Conservation (phyloP, 2,888 invertebrate genomes). For the Anoplius nigerrimus region DNA sequence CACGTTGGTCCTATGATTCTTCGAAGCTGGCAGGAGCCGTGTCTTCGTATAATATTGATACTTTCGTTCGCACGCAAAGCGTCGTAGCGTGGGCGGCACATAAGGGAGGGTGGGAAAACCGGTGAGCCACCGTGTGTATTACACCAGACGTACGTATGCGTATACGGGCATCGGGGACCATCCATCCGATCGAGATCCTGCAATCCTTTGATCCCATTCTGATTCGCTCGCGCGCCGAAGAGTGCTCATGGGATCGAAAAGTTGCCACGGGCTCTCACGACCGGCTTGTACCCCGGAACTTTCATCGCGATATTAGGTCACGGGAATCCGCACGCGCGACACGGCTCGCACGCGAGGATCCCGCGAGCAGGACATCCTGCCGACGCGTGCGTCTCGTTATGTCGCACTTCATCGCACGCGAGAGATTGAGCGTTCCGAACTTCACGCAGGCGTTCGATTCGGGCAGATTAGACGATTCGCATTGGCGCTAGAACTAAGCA, state of each 20-base stretch:
- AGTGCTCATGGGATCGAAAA: constrained; percentile 55
- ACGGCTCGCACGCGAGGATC: neutral
- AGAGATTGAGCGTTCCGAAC: too few species aligned
- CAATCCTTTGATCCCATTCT: constrained; percentile 64
- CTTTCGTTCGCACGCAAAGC: too few species aligned
- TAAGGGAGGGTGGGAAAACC: neutral
- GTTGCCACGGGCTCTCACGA: constrained; percentile 37
- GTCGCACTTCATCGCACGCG: too few species aligned
- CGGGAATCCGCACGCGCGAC: neutral
- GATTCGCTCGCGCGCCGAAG: constrained; percentile 61
- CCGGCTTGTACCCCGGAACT: constrained; percentile 43
- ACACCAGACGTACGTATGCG: neutral
- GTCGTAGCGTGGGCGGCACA: too few species aligned
- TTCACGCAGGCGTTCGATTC: too few species aligned
- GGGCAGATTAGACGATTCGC: too few species aligned
- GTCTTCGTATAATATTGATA: too few species aligned
- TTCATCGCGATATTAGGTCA: constrained; percentile 37
- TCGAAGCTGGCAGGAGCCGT: too few species aligned
- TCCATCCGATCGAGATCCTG: constrained; percentile 61
- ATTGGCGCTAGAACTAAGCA: too few species aligned
- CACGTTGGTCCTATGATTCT: too few species aligned
- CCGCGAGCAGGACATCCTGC: too few species aligned
- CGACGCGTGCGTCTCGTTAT: too few species aligned
- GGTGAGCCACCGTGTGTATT: constrained; percentile 22
- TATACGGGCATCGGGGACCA: constrained; percentile 42